Percentiles rank a stretch among this genome's conserved stretches.
Conservation (phyloP, 2,888 invertebrate species). For the Selenia dentaria region DNA sequence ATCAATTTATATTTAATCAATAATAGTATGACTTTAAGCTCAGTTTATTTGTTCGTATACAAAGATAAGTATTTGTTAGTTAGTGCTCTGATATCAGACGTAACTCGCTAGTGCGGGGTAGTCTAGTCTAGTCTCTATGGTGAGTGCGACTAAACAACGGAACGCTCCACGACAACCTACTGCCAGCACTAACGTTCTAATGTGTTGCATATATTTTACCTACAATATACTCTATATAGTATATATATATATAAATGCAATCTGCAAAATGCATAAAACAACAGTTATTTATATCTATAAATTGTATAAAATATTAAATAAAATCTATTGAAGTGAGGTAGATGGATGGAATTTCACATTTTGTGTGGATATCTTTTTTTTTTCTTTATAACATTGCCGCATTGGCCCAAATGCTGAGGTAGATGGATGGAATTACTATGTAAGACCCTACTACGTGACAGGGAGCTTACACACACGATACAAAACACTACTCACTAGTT, state of each 20-base stretch:
- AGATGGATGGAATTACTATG: slow-evolving; percentile 85
- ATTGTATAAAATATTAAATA: slow-evolving; percentile 85
- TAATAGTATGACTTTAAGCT: slow-evolving; percentile 75
- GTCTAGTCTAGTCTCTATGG: slow-evolving; percentile 61
- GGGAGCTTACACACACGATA: slow-evolving; percentile 73
- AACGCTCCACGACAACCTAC: slow-evolving; percentile 57
- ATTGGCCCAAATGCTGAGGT: slow-evolving; percentile 84
- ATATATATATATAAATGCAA: slow-evolving; percentile 83
- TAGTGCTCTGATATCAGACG: slow-evolving; percentile 58
- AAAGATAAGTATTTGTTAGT: slow-evolving; percentile 71
- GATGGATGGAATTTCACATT: slow-evolving; percentile 89
- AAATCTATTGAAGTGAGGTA: slow-evolving; percentile 88
- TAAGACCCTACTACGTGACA: slow-evolving; percentile 71
- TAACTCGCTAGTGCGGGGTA: slow-evolving; percentile 53
- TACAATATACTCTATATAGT: slow-evolving; percentile 82
- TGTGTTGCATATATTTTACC: slow-evolving; percentile 79
- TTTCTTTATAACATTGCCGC: slow-evolving; percentile 71
- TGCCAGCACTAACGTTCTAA: slow-evolving; percentile 77
- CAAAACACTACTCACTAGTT: slow-evolving; percentile 76
- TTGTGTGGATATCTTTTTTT: slow-evolving; percentile 79
- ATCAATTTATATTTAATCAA: slow-evolving; percentile 61
- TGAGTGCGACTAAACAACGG: slow-evolving; percentile 65
- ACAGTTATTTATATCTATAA: slow-evolving; percentile 81
- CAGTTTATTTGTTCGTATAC: slow-evolving; percentile 83
- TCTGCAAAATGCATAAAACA: slow-evolving; percentile 85